A percentile compares a stretch with the other conserved stretches of the same genome.
Conservation (phyloP, 1,140 invertebrate genomes). For the Anagrus nilaparvatae region DNA sequence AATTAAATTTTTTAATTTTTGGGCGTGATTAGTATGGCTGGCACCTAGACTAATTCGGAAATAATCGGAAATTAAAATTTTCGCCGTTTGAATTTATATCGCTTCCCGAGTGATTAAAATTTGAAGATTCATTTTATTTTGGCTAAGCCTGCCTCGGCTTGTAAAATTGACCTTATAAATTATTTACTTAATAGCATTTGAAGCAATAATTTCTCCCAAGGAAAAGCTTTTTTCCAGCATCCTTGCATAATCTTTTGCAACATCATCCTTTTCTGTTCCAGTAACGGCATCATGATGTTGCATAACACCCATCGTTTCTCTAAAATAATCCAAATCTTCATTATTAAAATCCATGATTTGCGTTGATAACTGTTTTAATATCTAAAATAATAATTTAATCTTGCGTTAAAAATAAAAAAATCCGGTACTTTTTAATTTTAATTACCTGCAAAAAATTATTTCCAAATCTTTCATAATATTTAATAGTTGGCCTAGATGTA, state of each 20-base stretch:
- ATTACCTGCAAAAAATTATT: conserved; percentile 72
- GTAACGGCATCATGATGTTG: conserved; percentile 88
- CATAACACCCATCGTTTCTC: conserved; percentile 62
- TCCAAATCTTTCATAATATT: conserved; percentile 63
- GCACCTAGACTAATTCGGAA: too few relatives aligned
- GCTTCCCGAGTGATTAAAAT: too few relatives aligned
- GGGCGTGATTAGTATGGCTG: too few relatives aligned
- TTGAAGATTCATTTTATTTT: too few relatives aligned
- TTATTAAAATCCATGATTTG: conserved; percentile 21
- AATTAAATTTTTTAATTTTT: too few relatives aligned
- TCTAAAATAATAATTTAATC: conserved; percentile 21
- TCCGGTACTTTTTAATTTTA: too few relatives aligned
- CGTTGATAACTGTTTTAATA: conserved; percentile 37
- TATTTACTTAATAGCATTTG: background rate
- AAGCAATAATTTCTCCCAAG: conserved; percentile 6
- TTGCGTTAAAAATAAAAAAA: too few relatives aligned
- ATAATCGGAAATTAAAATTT: too few relatives aligned
- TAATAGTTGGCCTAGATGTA: conserved; percentile 77
- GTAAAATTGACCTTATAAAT: too few relatives aligned
- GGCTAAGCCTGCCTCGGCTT: too few relatives aligned
- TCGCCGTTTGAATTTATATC: too few relatives aligned
- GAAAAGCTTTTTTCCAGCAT: conserved; percentile 41
- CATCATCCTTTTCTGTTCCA: conserved; percentile 85
- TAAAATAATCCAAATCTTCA: conserved; percentile 32
- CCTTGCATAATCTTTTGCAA: conserved; percentile 76